Conservation (phyloP, 2,797 vertebrate genomes). For the Rhinatrema bivittatum region DNA sequence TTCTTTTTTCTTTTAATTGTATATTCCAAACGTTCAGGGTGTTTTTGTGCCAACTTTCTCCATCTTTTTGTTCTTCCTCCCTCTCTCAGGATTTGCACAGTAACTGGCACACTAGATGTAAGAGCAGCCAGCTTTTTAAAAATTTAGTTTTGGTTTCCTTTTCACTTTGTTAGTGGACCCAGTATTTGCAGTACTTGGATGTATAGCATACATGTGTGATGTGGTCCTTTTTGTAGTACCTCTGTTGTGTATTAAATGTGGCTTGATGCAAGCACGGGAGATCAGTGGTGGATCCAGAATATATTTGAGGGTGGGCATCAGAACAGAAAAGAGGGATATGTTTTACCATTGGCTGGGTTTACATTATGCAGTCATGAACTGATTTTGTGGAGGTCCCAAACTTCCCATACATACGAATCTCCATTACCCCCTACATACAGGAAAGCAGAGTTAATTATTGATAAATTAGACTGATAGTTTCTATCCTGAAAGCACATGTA, state of each 20-base stretch:
- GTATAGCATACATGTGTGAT: conserved; percentile 34
- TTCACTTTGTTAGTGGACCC: conserved; percentile 31
- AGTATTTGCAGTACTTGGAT: conserved; percentile 45
- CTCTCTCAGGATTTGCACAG: conserved; percentile 68
- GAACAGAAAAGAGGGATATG: conserved; percentile 2
- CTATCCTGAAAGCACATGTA: no score
- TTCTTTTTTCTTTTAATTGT: conserved; percentile 14
- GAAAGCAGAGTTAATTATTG: no score
- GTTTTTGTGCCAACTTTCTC: conserved; percentile 28
- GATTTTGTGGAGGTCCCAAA: conserved; percentile 13
- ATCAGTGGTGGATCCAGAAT: conserved; percentile 33
- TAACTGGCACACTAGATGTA: conserved; percentile 61
- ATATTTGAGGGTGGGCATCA: conserved; percentile 8
- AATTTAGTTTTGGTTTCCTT: conserved; percentile 18
- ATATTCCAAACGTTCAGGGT: conserved; percentile 25
- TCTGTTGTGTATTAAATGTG: conserved; percentile 50
- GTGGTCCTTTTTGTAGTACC: conserved; percentile 33
- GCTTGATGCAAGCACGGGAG: conserved; percentile 54
- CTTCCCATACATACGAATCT: no score
- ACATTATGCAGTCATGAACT: conserved; percentile 11
- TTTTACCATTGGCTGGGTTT: conserved; percentile 22
- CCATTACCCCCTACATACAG: no score
- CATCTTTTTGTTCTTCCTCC: conserved; percentile 34
- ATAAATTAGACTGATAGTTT: no score
- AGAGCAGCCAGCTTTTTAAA: conserved; percentile 56